These are phyloP conservation scores for Rallus limicola DNA, from an alignment of 2,113 vertebrate species.

Conservation along the genomic window DNA sequence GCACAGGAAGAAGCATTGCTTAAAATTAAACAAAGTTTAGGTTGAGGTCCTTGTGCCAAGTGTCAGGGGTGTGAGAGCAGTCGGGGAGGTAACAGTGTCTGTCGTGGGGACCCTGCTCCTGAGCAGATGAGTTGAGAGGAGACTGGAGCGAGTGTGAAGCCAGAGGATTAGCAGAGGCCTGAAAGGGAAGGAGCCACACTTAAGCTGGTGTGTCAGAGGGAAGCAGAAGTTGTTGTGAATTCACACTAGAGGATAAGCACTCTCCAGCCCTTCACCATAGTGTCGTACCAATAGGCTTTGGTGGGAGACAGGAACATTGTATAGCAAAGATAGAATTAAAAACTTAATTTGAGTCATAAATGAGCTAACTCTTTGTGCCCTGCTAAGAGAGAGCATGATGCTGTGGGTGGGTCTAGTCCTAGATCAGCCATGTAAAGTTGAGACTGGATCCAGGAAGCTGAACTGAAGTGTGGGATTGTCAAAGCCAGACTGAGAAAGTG, in stretches of 20 bases:
- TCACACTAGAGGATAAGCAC: background rate
- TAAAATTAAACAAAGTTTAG: background rate
- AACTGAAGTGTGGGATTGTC: background rate
- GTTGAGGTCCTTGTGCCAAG: background rate
- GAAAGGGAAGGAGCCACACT: background rate
- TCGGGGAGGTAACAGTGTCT: background rate
- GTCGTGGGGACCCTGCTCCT: background rate
- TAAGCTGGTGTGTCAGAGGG: background rate
- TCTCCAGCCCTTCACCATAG: background rate
- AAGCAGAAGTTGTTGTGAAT: slow-evolving; percentile 1
- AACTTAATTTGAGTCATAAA: background rate
- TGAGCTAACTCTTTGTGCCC: background rate
- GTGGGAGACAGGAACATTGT: background rate
- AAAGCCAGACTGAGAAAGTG: background rate
- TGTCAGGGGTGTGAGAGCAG: background rate
- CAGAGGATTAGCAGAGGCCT: slow-evolving; percentile 29
- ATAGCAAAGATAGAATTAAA: background rate
- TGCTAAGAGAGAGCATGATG: background rate
- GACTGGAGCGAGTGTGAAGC: background rate
- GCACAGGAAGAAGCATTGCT: background rate
- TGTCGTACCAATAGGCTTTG: background rate
- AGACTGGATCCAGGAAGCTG: background rate
- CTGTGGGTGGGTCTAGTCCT: background rate
- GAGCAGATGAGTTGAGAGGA: fast-evolving
- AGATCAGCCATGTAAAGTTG: background rate